Conservation (phyloP, 2,888 invertebrate species). For the Pyrochroa serraticornis region DNA sequence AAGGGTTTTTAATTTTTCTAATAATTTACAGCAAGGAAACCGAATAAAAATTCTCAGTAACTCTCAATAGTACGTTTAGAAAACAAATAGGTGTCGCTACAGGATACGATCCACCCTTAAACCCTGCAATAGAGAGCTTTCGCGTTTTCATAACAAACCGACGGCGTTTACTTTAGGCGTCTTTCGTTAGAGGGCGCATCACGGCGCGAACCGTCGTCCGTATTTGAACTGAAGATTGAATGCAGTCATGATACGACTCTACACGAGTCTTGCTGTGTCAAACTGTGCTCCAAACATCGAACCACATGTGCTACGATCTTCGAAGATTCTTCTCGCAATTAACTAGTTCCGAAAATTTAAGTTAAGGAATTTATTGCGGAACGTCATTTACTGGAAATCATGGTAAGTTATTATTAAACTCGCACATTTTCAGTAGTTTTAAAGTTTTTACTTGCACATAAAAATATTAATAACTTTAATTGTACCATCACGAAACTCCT, state of each 20-base stretch:
- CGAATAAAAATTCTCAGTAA: too few relatives aligned
- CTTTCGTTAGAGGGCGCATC: constrained; percentile 20
- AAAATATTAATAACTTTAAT: too few relatives aligned
- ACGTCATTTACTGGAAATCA: neutral
- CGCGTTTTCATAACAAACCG: constrained; percentile 14
- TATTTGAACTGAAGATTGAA: constrained; percentile 24
- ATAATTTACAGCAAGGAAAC: too few relatives aligned
- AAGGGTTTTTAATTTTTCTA: too few relatives aligned
- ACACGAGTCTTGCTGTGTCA: constrained; percentile 23
- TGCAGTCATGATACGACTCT: constrained; percentile 27
- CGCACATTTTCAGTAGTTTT: too few relatives aligned
- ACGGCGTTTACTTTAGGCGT: constrained; percentile 8
- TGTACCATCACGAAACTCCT: too few relatives aligned
- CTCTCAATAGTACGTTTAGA: too few relatives aligned
- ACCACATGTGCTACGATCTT: constrained; percentile 27
- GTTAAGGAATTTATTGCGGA: too few relatives aligned
- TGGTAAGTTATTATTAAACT: neutral
- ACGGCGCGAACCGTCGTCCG: constrained; percentile 22
- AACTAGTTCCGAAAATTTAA: neutral
- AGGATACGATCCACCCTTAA: neutral
- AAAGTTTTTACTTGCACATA: too few relatives aligned
- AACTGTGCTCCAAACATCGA: constrained; percentile 25
- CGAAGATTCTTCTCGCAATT: neutral
- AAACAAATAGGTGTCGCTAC: neutral
- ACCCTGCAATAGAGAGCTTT: constrained; percentile 20